Percentiles rank a stretch among this genome's conserved stretches.
These are phyloP conservation scores for Glossophaga mutica DNA, from an alignment of 2,797 vertebrate species.

Conservation along the genomic window DNA sequence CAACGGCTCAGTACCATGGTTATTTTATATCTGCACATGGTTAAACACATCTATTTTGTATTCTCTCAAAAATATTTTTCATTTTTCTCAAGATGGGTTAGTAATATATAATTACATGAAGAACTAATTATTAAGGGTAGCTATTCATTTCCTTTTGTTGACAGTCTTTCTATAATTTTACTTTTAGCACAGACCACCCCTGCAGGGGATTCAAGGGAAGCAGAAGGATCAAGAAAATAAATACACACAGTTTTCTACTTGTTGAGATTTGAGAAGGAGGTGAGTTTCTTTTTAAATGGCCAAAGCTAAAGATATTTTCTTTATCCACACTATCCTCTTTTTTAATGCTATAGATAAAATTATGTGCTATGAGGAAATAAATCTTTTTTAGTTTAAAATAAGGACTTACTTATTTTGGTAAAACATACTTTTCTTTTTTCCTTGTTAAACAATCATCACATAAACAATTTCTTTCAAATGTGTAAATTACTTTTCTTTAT, in stretches of 20 bases:
- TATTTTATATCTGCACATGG: background rate
- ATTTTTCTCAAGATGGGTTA: slow-evolving; percentile 60
- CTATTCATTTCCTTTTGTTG: slow-evolving; percentile 63
- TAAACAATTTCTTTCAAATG: background rate
- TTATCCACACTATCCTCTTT: background rate
- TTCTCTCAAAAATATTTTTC: slow-evolving; percentile 52
- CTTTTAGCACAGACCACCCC: slow-evolving; percentile 37
- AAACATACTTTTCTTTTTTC: background rate
- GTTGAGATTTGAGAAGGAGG: background rate
- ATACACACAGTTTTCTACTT: slow-evolving; percentile 3
- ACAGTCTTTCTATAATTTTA: slow-evolving; percentile 51
- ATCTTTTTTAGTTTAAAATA: background rate
- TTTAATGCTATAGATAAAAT: background rate
- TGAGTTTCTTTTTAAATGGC: background rate
- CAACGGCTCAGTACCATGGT: background rate
- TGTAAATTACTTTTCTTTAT: background rate
- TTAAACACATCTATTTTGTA: background rate
- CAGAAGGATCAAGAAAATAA: slow-evolving; percentile 48
- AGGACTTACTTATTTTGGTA: background rate
- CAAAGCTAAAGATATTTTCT: slow-evolving; percentile 1
- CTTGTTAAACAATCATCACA: background rate
- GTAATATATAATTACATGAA: slow-evolving; percentile 63
- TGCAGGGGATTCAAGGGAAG: slow-evolving; percentile 18
- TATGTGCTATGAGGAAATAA: background rate
- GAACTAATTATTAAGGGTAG: slow-evolving; percentile 51